Conservation (phyloP, 2,113 vertebrate species). For the Copsychus sechellarum region DNA sequence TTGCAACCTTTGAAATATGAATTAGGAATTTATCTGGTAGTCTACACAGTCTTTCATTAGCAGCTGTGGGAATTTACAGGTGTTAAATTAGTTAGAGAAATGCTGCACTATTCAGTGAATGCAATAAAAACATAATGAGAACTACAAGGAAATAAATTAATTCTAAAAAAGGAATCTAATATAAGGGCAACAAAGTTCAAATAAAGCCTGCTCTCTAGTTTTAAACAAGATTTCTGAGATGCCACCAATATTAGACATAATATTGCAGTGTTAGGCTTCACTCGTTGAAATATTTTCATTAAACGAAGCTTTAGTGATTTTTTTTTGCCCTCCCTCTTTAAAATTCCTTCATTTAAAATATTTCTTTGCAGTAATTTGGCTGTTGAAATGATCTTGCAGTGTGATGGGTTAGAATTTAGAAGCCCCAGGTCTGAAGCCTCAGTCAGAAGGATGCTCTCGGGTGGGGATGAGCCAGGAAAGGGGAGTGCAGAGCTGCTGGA, state of each 20-base stretch:
- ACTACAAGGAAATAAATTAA: constrained; percentile 72
- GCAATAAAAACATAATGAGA: constrained; percentile 75
- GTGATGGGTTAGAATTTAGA: background rate
- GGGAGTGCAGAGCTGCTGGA: background rate
- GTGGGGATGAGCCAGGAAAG: background rate
- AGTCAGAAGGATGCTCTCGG: background rate
- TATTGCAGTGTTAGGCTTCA: constrained; percentile 38
- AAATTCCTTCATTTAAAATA: background rate
- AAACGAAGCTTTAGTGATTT: background rate
- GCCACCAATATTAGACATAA: constrained; percentile 54
- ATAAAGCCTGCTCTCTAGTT: constrained; percentile 47
- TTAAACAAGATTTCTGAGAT: constrained; percentile 64
- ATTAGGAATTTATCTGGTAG: constrained; percentile 64
- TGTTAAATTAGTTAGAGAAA: constrained; percentile 68
- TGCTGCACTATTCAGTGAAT: constrained; percentile 46
- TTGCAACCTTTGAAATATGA: constrained; percentile 62
- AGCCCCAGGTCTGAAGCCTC: background rate
- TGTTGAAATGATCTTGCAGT: background rate
- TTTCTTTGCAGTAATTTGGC: background rate
- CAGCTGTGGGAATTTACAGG: constrained; percentile 67
- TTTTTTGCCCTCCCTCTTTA: background rate
- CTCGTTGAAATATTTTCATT: constrained; percentile 56
- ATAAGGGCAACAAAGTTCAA: constrained; percentile 65
- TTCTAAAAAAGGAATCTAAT: constrained; percentile 60
- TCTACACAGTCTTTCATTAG: constrained; percentile 63